These are phyloP conservation scores for Atopsyche davidsoni DNA, from an alignment of 1,140 invertebrate species.

Conservation along the genomic window DNA sequence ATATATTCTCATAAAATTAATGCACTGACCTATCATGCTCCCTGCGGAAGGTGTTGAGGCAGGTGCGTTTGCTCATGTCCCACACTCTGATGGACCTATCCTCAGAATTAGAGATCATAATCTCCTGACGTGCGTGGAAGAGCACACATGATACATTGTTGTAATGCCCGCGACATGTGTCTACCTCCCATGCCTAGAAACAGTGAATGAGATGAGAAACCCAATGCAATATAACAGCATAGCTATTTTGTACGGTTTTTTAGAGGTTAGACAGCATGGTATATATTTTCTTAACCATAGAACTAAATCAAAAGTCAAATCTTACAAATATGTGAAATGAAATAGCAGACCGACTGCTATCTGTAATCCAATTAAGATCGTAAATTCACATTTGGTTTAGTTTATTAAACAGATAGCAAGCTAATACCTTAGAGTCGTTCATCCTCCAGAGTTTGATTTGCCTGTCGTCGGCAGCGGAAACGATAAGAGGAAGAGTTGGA, in stretches of 20 bases:
- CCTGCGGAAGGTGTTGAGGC: conserved; percentile 88
- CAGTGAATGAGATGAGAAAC: too few species aligned
- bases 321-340: too few species aligned
- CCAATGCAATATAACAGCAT: too few species aligned
- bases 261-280: too few species aligned
- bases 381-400: too few species aligned
- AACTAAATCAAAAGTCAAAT: too few species aligned
- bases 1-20: background rate
- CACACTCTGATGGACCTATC: conserved; percentile 98
- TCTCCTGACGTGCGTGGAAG: conserved; percentile 95
- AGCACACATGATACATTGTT: conserved; percentile 98
- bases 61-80: conserved; percentile 98
- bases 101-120: conserved; percentile 96
- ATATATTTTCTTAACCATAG: too few species aligned
- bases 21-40: conserved; percentile 76
- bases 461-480: conserved; percentile 95
- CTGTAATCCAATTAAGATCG: too few species aligned
- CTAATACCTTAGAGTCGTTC: conserved; percentile 88
- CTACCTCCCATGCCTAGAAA: conserved; percentile 92
- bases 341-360: too few species aligned
- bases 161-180: conserved; percentile 97
- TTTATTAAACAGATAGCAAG: too few species aligned
- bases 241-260: too few species aligned
- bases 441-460: conserved; percentile 98
- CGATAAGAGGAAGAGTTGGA: conserved; percentile 89